Evolutionary conservation across 2,113 vertebrate species (phyloP).

Genomic region (Sakesphorus luctuosus): DNA sequence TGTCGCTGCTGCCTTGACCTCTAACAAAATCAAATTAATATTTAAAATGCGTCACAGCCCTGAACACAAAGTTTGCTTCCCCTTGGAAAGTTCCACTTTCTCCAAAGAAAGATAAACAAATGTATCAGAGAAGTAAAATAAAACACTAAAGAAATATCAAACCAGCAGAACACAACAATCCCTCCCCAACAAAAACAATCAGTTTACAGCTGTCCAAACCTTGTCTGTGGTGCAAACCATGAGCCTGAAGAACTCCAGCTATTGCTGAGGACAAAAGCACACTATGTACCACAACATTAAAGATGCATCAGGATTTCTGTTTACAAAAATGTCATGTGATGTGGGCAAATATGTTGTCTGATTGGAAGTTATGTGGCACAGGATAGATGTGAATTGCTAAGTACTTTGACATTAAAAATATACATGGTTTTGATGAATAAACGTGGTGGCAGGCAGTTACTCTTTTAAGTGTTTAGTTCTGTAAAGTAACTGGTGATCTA

Average conservation of each 20-base stretch:
- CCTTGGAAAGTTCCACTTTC: neutral
- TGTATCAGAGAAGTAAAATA: neutral
- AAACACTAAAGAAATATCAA: neutral
- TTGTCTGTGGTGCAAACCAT: neutral
- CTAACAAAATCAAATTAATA: neutral
- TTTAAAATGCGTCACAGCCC: neutral
- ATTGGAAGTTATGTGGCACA: neutral
- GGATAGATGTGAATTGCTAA: neutral
- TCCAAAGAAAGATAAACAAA: slow-evolving; percentile 17
- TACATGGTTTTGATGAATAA: neutral
- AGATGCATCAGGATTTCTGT: neutral
- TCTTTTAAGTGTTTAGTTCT: neutral
- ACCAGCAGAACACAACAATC: neutral
- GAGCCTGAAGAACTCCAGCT: neutral
- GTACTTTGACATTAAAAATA: neutral
- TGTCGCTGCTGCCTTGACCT: neutral
- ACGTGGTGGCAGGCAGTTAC: neutral
- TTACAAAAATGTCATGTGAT: neutral
- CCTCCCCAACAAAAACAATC: slow-evolving; percentile 5
- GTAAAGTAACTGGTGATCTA: neutral
- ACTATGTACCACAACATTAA: neutral
- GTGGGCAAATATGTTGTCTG: neutral
- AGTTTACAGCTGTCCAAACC: slow-evolving; percentile 53
- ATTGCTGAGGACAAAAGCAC: neutral
- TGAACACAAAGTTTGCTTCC: neutral